Percentiles rank a stretch among this genome's conserved stretches.
phyloP scores from a whole-genome alignment of 1,140 invertebrate genomes.

The Drosophila pallidifrons region DNA sequence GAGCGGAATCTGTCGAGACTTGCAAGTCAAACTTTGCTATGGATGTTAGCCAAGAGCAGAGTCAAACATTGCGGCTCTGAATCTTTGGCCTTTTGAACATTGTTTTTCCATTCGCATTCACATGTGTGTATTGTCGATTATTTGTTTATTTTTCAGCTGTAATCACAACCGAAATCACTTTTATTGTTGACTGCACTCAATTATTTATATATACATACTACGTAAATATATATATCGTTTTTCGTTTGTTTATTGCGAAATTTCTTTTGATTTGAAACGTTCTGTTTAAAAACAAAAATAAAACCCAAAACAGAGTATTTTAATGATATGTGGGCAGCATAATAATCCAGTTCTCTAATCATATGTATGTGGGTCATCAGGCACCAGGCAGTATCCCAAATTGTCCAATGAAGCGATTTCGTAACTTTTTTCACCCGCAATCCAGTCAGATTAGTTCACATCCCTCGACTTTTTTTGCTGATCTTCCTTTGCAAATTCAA shows the following conservation, averaged over 20 bases:
- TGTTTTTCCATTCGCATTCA: neutral
- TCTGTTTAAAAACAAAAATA: constrained; percentile 29
- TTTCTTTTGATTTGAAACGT: constrained; percentile 51
- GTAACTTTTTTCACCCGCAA: constrained; percentile 36
- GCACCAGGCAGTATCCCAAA: constrained; percentile 30
- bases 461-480: neutral
- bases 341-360: constrained; percentile 47
- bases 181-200: constrained; percentile 81
- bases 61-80: constrained; percentile 17
- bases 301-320: constrained; percentile 3
- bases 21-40: constrained; percentile 47
- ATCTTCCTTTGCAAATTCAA: neutral
- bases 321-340: constrained; percentile 38
- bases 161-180: constrained; percentile 69
- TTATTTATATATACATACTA: constrained; percentile 68
- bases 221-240: constrained; percentile 31
- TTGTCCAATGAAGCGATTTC: constrained; percentile 65
- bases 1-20: constrained; percentile 42
- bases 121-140: constrained; percentile 10
- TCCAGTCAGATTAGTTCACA: constrained; percentile 38
- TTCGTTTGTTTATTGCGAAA: constrained; percentile 31
- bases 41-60: constrained; percentile 29
- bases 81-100: constrained; percentile 15
- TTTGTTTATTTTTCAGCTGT: constrained; percentile 58
- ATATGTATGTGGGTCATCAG: constrained; percentile 69